Conservation (phyloP, 2,888 invertebrate species). For the Sinhomidia bicolor region DNA sequence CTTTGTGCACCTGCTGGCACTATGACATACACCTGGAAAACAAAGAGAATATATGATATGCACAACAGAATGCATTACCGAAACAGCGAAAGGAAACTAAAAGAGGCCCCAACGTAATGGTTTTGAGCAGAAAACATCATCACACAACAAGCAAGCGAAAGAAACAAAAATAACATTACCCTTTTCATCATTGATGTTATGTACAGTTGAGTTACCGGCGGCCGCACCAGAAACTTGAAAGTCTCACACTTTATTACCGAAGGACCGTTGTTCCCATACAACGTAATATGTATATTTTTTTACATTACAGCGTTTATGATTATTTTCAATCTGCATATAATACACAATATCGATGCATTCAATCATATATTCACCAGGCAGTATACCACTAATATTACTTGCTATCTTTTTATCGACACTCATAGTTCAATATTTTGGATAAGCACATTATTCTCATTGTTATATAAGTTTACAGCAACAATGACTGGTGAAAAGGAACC, state of each 20-base stretch:
- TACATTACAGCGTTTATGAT: too few relatives aligned
- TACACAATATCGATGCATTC: not conserved
- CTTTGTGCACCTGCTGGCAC: too few relatives aligned
- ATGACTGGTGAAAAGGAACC: conserved; percentile 15
- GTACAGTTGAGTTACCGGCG: not conserved
- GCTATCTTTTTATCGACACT: too few relatives aligned
- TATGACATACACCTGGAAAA: too few relatives aligned
- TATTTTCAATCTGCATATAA: not conserved
- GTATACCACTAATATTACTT: not conserved
- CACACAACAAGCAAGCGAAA: not conserved
- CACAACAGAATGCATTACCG: too few relatives aligned
- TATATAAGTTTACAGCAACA: not conserved
- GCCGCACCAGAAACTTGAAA: not conserved
- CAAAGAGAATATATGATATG: too few relatives aligned
- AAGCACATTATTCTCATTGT: not conserved
- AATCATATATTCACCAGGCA: not conserved
- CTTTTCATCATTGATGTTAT: not conserved
- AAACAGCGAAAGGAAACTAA: too few relatives aligned
- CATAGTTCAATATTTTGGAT: not conserved
- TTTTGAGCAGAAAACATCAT: not conserved
- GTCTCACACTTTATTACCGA: not conserved
- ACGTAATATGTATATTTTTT: not conserved
- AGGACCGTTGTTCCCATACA: not conserved
- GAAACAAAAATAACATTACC: too few relatives aligned
- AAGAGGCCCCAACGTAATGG: conserved; percentile 21